These are phyloP conservation scores for Pygocentrus nattereri DNA, from an alignment of 2,797 vertebrate species.

Conservation along the genomic window DNA sequence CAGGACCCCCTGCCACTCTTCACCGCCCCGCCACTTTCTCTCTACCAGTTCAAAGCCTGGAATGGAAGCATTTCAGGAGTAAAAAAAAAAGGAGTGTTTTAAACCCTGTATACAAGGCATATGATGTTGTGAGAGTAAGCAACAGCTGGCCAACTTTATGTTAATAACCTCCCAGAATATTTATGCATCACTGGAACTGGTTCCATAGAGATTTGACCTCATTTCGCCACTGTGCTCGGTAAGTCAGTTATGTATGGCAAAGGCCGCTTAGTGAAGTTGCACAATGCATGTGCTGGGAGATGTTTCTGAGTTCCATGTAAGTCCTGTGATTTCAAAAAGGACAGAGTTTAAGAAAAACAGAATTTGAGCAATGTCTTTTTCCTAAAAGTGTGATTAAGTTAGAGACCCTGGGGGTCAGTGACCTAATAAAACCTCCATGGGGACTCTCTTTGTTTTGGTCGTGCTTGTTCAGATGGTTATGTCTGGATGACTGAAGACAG, in stretches of 20 bases:
- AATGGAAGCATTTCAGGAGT: neutral
- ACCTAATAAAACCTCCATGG: conserved; percentile 30
- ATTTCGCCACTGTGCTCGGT: neutral
- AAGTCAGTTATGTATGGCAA: conserved; percentile 1
- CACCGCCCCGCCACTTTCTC: conserved; percentile 44
- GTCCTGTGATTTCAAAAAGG: neutral
- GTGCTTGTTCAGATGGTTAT: conserved; percentile 40
- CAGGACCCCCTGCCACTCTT: conserved; percentile 43
- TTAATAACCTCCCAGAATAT: neutral
- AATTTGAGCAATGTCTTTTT: conserved; percentile 33
- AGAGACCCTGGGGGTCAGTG: conserved; percentile 44
- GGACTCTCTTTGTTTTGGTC: conserved; percentile 51
- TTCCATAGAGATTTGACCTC: neutral
- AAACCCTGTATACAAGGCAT: neutral
- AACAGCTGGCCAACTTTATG: neutral
- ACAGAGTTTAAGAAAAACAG: conserved; percentile 3
- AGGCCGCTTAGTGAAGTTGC: neutral
- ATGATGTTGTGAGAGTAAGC: conserved; percentile 19
- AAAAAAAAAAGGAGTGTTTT: conserved; percentile 9
- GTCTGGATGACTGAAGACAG: conserved; percentile 49
- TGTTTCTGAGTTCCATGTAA: conserved; percentile 10
- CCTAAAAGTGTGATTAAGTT: conserved; percentile 6
- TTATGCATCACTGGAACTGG: neutral
- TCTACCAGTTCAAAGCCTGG: conserved; percentile 11
- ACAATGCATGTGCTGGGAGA: conserved; percentile 19